Evolutionary conservation across 2,113 vertebrate species (phyloP).

Genomic region (Platichthys stellatus): DNA sequence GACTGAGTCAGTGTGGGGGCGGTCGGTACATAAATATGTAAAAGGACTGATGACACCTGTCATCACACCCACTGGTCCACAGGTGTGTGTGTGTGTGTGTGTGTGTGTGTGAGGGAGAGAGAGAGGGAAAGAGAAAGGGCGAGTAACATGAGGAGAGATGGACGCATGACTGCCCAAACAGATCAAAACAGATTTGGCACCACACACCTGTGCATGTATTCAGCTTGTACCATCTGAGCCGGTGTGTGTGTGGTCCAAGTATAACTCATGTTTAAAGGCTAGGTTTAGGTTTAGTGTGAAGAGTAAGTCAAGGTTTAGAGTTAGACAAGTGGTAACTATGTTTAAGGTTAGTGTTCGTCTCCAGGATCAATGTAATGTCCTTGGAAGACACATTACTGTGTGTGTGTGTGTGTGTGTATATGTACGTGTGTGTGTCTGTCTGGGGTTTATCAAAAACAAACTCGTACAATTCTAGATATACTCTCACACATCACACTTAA

Average conservation of each 20-base stretch:
- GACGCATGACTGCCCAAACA: conserved; percentile 63
- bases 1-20: conserved; percentile 17
- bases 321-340: too few relatives aligned
- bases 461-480: too few relatives aligned
- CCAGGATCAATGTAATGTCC: too few relatives aligned
- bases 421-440: too few relatives aligned
- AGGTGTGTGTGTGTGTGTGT: conserved; percentile 35
- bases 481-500: too few relatives aligned
- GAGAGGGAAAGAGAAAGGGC: background rate
- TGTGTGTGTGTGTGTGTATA: too few relatives aligned
- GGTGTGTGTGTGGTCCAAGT: background rate
- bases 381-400: too few relatives aligned
- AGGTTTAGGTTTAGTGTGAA: too few relatives aligned
- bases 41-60: conserved; percentile 49
- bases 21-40: conserved; percentile 43
- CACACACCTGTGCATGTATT: conserved; percentile 60
- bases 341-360: too few relatives aligned
- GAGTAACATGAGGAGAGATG: conserved; percentile 47
- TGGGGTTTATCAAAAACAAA: too few relatives aligned
- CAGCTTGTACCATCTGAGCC: conserved; percentile 6
- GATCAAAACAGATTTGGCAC: conserved; percentile 70
- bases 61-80: conserved; percentile 37
- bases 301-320: too few relatives aligned
- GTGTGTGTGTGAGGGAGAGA: conserved; percentile 21
- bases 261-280: too few relatives aligned